A percentile compares a stretch with the other conserved stretches of the same genome.
Conservation (phyloP, 2,113 vertebrate genomes). For the Pluvianellus socialis region DNA sequence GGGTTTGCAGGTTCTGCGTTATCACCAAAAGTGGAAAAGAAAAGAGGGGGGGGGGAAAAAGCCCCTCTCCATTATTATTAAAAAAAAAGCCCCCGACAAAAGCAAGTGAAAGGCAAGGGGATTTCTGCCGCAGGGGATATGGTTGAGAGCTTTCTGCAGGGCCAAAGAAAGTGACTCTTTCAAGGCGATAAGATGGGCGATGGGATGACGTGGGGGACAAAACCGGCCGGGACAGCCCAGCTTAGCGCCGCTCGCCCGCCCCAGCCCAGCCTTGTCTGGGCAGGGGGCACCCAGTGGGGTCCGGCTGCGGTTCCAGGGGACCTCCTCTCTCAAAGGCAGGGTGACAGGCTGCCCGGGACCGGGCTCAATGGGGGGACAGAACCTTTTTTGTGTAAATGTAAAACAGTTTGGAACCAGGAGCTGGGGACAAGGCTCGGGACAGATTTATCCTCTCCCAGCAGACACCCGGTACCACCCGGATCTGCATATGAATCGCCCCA, state of each 20-base stretch:
- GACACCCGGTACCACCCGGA: slow-evolving; percentile 6
- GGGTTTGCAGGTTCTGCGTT: background rate
- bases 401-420: slow-evolving; percentile 35
- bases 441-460: slow-evolving; percentile 27
- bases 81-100: background rate
- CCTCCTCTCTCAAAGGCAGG: background rate
- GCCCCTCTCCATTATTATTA: background rate
- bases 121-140: background rate
- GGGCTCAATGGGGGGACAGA: background rate
- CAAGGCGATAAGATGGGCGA: background rate
- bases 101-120: background rate
- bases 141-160: background rate
- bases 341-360: background rate
- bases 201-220: background rate
- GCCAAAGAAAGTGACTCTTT: background rate
- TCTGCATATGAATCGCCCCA: slow-evolving; percentile 55
- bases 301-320: background rate
- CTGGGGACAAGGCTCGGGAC: background rate
- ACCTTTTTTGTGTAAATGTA: slow-evolving; percentile 47
- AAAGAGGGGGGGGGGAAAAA: rapidly evolving
- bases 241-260: background rate
- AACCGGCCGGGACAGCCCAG: background rate
- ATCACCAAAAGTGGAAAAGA: background rate
- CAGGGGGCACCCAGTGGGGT: background rate
- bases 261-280: background rate